These are phyloP conservation scores for Diarsia dahlii DNA, from an alignment of 2,888 invertebrate genomes.

Conservation along the genomic window DNA sequence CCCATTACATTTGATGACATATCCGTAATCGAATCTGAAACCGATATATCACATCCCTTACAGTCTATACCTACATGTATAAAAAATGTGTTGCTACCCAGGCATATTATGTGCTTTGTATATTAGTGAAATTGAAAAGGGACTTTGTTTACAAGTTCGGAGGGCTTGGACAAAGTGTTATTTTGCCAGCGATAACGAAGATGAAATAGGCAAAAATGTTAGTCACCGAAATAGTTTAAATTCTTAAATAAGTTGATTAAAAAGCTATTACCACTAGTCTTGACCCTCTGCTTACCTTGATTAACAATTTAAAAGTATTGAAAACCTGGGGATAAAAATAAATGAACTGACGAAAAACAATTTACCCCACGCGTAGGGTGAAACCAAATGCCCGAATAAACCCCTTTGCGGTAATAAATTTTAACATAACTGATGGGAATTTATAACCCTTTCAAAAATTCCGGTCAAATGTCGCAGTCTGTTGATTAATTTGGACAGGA, in stretches of 20 bases:
- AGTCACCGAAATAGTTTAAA: background rate
- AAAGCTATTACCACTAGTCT: background rate
- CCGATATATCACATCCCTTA: conserved; percentile 48
- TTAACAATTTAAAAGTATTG: background rate
- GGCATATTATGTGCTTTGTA: background rate
- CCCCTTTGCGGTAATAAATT: background rate
- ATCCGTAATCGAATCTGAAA: conserved; percentile 62
- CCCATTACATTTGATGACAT: conserved; percentile 61
- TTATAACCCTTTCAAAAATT: conserved; percentile 6
- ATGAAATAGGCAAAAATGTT: background rate
- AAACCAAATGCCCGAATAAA: conserved; percentile 1
- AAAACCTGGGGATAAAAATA: background rate
- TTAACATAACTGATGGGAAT: background rate
- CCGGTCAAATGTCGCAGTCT: background rate
- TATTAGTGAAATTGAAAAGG: conserved; percentile 4
- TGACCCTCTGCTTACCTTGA: background rate
- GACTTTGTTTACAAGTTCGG: background rate
- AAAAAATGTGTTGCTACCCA: background rate
- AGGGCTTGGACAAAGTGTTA: background rate
- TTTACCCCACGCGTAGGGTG: background rate
- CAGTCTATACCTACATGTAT: background rate
- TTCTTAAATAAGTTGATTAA: background rate
- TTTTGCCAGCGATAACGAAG: background rate
- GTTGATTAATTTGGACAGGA: background rate
- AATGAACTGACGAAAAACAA: background rate